phyloP scores from a whole-genome alignment of 1,140 invertebrate genomes.

The Neodiprion virginianus region DNA sequence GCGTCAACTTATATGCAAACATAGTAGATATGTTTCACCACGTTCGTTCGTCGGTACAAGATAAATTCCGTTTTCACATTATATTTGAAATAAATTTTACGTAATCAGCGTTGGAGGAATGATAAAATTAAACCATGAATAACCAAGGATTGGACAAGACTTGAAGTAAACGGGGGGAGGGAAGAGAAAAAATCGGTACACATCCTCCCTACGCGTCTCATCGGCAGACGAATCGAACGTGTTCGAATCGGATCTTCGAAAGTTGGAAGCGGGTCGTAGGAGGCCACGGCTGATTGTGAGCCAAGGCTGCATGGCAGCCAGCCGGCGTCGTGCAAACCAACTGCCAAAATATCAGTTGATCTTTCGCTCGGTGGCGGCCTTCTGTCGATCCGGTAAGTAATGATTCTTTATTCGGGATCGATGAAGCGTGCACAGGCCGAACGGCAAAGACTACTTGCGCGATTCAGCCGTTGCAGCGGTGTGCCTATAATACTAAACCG shows the following conservation, averaged over 20 bases:
- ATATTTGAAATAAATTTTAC: too few relatives aligned
- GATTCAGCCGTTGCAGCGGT: not conserved
- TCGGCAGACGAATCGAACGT: not conserved
- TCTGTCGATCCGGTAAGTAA: constrained; percentile 4
- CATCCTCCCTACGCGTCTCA: not conserved
- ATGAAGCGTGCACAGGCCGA: constrained; percentile 2
- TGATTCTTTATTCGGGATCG: constrained; percentile 15
- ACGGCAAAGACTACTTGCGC: constrained; percentile 3
- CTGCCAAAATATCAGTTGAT: not conserved
- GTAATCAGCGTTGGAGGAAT: too few relatives aligned
- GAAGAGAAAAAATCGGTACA: too few relatives aligned
- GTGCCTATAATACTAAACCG: not conserved
- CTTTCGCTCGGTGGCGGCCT: not conserved
- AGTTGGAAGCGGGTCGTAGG: constrained; percentile 1
- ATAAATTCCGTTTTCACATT: too few relatives aligned
- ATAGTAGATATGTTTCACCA: too few relatives aligned
- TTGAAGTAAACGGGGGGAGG: too few relatives aligned
- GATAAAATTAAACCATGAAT: too few relatives aligned
- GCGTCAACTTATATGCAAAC: too few relatives aligned
- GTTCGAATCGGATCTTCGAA: not conserved
- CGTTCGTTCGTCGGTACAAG: too few relatives aligned
- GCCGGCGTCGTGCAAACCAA: not conserved
- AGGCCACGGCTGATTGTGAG: constrained; percentile 4
- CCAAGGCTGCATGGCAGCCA: not conserved
- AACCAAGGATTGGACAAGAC: too few relatives aligned